phyloP scores from a whole-genome alignment of 2,888 invertebrate genomes.

The Branchellion lobata region DNA sequence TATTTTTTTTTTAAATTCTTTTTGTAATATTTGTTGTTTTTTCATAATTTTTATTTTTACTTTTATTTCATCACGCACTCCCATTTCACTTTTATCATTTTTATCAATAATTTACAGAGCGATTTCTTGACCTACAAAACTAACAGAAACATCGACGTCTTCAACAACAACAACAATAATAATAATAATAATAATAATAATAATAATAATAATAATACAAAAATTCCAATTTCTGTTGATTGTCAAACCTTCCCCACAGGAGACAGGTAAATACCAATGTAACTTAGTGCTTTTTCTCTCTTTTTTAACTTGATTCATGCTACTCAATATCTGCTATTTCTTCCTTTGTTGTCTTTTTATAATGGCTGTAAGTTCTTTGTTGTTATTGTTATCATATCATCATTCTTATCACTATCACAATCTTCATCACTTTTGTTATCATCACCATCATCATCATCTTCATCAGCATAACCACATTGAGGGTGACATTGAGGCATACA shows the following conservation, averaged over 20 bases:
- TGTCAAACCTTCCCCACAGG: neutral
- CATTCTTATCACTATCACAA: too few species aligned
- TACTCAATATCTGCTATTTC: too few species aligned
- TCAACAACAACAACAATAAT: neutral
- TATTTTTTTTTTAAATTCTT: neutral
- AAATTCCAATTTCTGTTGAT: constrained; percentile 1
- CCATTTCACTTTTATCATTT: too few species aligned
- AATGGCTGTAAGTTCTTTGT: too few species aligned
- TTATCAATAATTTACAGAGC: constrained; percentile 1
- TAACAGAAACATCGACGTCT: neutral
- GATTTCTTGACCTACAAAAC: neutral
- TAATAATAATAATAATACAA: neutral
- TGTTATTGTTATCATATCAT: too few species aligned
- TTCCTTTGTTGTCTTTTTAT: too few species aligned
- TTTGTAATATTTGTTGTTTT: neutral
- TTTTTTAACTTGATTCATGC: too few species aligned
- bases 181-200: too few species aligned
- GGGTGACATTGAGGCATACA: neutral
- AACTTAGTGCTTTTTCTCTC: too few species aligned
- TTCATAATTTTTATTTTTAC: neutral
- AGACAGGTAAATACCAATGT: too few species aligned
- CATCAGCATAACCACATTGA: neutral
- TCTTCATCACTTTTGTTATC: too few species aligned
- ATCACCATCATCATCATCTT: neutral
- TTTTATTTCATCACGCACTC: too few species aligned